Conservation (phyloP, 2,888 invertebrate genomes). For the Drosophila paranaensis region DNA sequence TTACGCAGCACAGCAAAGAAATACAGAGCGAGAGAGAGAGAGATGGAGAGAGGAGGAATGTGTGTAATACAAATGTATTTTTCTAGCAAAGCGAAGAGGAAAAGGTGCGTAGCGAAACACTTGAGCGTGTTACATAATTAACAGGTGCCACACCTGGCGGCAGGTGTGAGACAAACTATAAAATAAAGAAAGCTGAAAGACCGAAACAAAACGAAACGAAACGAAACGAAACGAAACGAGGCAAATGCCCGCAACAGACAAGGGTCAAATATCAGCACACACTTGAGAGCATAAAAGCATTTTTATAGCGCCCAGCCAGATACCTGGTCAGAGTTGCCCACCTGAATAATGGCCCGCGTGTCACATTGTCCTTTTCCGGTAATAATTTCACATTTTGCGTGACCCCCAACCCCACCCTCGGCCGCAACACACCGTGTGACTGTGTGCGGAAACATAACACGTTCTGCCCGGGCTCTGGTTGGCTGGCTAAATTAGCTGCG, state of each 20-base stretch:
- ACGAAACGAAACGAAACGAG: constrained; percentile 19
- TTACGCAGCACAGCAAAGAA: constrained; percentile 30
- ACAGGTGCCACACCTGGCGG: constrained; percentile 37
- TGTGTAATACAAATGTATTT: constrained; percentile 45
- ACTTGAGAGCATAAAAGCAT: constrained; percentile 68
- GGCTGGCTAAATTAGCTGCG: constrained; percentile 66
- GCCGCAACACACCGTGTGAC: constrained; percentile 27
- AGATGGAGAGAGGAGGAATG: not conserved
- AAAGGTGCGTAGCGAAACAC: constrained; percentile 76
- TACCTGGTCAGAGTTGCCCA: constrained; percentile 31
- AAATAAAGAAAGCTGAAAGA: constrained; percentile 59
- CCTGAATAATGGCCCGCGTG: constrained; percentile 68
- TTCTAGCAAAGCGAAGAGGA: constrained; percentile 51
- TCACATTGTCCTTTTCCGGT: constrained; percentile 73
- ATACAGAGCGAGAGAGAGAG: too few species aligned
- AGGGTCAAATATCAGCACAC: constrained; percentile 57
- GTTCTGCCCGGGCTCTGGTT: constrained; percentile 30
- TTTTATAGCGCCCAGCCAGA: constrained; percentile 46
- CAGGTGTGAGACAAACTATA: constrained; percentile 72
- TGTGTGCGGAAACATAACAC: constrained; percentile 60
- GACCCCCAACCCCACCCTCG: constrained; percentile 34
- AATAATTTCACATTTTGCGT: constrained; percentile 74
- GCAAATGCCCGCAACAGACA: constrained; percentile 24
- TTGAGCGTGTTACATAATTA: constrained; percentile 75
- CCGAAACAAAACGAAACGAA: constrained; percentile 13